phyloP scores from a whole-genome alignment of 2,888 invertebrate species.

The Tromatobia lineatoria region DNA sequence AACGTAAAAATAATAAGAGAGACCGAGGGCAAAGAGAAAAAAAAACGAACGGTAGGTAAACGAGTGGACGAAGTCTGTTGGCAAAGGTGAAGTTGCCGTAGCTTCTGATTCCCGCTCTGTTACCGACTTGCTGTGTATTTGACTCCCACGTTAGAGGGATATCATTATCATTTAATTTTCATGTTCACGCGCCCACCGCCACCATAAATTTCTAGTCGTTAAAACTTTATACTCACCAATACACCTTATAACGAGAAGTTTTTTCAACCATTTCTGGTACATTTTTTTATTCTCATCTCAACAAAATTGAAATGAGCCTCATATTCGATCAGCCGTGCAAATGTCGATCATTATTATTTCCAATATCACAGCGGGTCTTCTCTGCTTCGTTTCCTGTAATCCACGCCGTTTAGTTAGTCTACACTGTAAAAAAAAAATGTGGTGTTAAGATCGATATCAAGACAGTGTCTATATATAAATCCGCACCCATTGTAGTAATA shows the following conservation, averaged over 20 bases:
- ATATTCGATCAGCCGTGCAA: conserved; percentile 25
- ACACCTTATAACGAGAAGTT: conserved; percentile 73
- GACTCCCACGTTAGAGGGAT: conserved; percentile 67
- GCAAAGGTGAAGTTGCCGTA: conserved; percentile 41
- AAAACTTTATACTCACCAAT: conserved; percentile 54
- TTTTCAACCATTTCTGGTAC: conserved; percentile 30
- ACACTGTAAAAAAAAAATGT: too few relatives aligned
- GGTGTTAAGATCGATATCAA: too few relatives aligned
- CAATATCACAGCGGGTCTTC: conserved; percentile 38
- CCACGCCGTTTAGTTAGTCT: not conserved
- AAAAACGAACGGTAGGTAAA: conserved; percentile 41
- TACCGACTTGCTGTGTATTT: conserved; percentile 30
- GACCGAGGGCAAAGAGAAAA: conserved; percentile 38
- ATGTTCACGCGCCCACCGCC: conserved; percentile 66
- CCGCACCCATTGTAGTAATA: too few relatives aligned
- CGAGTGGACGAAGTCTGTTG: conserved; percentile 49
- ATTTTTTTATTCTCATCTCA: conserved; percentile 52
- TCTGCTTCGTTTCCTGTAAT: not conserved
- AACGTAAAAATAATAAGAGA: conserved; percentile 49
- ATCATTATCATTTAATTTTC: conserved; percentile 83
- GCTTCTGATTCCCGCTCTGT: conserved; percentile 46
- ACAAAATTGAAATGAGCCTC: conserved; percentile 11
- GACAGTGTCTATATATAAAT: too few relatives aligned
- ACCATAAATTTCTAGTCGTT: conserved; percentile 75
- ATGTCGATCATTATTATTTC: conserved; percentile 63